Conservation (phyloP, 2,797 vertebrate species). For the Centroberyx gerrardi region DNA sequence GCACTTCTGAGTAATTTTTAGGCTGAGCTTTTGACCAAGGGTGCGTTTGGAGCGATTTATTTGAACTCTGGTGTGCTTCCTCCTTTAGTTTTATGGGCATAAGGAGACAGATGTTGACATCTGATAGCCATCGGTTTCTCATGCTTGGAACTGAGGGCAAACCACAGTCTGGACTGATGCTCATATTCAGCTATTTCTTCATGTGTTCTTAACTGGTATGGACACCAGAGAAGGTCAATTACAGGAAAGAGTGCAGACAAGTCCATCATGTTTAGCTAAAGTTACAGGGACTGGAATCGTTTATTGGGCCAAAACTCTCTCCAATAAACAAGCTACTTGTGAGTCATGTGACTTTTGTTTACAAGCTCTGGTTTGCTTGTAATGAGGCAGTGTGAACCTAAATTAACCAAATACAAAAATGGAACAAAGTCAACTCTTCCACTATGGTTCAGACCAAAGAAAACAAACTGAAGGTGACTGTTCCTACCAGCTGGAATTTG, state of each 20-base stretch:
- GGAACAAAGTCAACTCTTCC: too few relatives aligned
- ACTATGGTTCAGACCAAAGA: too few relatives aligned
- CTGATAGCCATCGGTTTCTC: constrained; percentile 21
- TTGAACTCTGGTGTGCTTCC: constrained; percentile 14
- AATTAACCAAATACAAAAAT: too few relatives aligned
- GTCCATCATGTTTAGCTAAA: too few relatives aligned
- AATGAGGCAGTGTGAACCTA: too few relatives aligned
- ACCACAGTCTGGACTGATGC: constrained; percentile 34
- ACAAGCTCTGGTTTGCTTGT: too few relatives aligned
- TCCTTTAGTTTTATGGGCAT: not conserved
- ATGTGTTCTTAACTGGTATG: constrained; percentile 10
- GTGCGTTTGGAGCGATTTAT: constrained; percentile 30
- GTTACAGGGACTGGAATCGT: not conserved
- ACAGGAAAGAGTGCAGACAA: too few relatives aligned
- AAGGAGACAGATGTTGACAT: constrained; percentile 25
- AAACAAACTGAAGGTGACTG: too few relatives aligned
- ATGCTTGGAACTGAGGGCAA: constrained; percentile 11
- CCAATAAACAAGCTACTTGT: too few relatives aligned
- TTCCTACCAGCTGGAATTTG: not conserved
- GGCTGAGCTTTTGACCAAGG: constrained; percentile 3
- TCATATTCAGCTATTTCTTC: constrained; percentile 17
- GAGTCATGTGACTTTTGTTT: too few relatives aligned
- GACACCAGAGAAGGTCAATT: too few relatives aligned
- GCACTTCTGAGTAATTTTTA: not conserved
- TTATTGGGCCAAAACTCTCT: too few relatives aligned